Evolutionary conservation across 2,888 invertebrate species (phyloP).

Genomic region (Rhyacophila evoluta): DNA sequence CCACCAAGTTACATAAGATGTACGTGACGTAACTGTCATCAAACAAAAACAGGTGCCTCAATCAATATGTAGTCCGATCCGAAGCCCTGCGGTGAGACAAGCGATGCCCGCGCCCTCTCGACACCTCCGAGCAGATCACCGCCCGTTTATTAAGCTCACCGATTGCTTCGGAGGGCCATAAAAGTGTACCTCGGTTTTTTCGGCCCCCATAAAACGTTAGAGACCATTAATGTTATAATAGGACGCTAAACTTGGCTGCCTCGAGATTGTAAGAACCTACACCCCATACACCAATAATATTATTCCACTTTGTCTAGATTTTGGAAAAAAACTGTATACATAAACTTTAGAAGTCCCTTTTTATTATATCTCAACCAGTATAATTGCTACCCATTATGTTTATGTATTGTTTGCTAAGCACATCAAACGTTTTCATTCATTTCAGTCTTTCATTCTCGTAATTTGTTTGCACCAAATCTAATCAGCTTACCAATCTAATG

Average conservation of each 20-base stretch:
- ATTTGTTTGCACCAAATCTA: too few relatives aligned
- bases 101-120: not conserved
- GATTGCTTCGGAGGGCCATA: conserved; percentile 20
- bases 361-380: too few relatives aligned
- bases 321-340: too few relatives aligned
- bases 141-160: not conserved
- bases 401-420: too few relatives aligned
- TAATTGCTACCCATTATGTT: too few relatives aligned
- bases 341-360: too few relatives aligned
- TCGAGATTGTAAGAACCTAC: not conserved
- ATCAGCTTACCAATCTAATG: too few relatives aligned
- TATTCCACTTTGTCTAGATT: too few relatives aligned
- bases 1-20: not conserved
- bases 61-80: not conserved
- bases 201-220: conserved; percentile 17
- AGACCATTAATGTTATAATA: conserved; percentile 17
- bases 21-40: not conserved
- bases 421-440: too few relatives aligned
- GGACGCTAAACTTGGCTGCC: not conserved
- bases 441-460: too few relatives aligned
- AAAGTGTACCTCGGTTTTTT: conserved; percentile 8
- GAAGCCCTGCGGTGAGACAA: conserved; percentile 11
- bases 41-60: not conserved
- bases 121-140: conserved; percentile 11
- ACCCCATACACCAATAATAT: too few relatives aligned